phyloP scores from a whole-genome alignment of 2,113 vertebrate species.

The Phyllostomus hastatus region DNA sequence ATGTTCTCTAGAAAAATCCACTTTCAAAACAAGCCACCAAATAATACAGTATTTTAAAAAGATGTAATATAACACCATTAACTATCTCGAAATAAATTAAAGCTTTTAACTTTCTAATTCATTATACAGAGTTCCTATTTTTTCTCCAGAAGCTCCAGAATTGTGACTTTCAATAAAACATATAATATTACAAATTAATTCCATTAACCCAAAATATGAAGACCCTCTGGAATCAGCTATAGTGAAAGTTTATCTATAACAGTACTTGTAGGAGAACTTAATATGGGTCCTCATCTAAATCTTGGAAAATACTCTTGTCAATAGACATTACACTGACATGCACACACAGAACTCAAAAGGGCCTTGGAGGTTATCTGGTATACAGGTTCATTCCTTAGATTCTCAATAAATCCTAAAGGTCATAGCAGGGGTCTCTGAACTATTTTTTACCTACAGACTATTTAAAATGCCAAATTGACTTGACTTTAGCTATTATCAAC shows the following conservation, averaged over 20 bases:
- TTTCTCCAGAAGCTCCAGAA: background rate
- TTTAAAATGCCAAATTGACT: background rate
- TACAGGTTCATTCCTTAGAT: background rate
- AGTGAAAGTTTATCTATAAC: background rate
- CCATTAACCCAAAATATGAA: background rate
- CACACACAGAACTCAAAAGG: background rate
- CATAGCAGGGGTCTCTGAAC: background rate
- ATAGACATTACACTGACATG: background rate
- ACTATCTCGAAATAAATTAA: background rate
- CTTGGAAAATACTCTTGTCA: background rate
- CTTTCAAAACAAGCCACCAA: background rate
- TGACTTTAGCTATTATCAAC: background rate
- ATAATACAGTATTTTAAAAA: background rate
- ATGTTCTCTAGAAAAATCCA: background rate
- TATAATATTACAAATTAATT: slow-evolving; percentile 1
- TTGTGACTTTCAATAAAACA: background rate
- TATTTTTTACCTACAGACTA: background rate
- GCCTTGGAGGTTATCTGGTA: background rate
- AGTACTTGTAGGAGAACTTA: background rate
- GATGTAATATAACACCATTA: background rate
- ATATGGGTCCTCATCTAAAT: background rate
- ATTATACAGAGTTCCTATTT: background rate
- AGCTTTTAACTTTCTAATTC: slow-evolving; percentile 29
- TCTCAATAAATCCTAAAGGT: background rate
- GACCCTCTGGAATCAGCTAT: background rate